A percentile compares a stretch with the other conserved stretches of the same genome.
Evolutionary conservation across 1,140 invertebrate species (phyloP).

Genomic region (Liolophura sinensis): DNA sequence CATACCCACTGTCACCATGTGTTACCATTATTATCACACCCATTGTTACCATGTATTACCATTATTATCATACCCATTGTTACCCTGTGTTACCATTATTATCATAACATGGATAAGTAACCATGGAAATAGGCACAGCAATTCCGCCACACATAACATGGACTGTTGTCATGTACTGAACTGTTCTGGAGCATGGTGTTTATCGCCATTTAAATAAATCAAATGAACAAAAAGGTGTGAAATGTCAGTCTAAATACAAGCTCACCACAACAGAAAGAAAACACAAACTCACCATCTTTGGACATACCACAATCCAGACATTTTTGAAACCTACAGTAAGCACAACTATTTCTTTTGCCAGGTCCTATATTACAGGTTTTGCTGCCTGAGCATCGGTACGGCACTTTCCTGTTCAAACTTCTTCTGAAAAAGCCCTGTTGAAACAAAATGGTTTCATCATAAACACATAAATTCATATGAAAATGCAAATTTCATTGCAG

Average conservation of each 20-base stretch:
- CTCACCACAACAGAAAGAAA: not conserved
- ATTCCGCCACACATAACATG: no score
- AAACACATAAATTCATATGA: not conserved
- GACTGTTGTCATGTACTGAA: not conserved
- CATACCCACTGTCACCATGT: no score
- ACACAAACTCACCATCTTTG: constrained; percentile 44
- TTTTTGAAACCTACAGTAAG: constrained; percentile 48
- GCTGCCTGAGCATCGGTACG: constrained; percentile 39
- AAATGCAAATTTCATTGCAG: not conserved
- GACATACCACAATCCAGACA: constrained; percentile 54
- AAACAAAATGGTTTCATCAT: constrained; percentile 6
- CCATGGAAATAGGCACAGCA: no score
- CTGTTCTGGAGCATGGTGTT: not conserved
- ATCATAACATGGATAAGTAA: no score
- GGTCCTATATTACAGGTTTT: constrained; percentile 40
- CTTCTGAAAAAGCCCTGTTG: constrained; percentile 53
- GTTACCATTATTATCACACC: no score
- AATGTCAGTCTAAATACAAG: not conserved
- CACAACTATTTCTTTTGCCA: constrained; percentile 45
- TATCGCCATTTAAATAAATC: not conserved
- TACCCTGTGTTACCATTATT: no score
- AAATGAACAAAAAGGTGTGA: not conserved
- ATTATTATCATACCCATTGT: no score
- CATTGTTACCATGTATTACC: no score
- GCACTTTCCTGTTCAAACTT: constrained; percentile 38